Conservation (phyloP, 2,797 vertebrate genomes). For the Alcedo quadribrachys region DNA sequence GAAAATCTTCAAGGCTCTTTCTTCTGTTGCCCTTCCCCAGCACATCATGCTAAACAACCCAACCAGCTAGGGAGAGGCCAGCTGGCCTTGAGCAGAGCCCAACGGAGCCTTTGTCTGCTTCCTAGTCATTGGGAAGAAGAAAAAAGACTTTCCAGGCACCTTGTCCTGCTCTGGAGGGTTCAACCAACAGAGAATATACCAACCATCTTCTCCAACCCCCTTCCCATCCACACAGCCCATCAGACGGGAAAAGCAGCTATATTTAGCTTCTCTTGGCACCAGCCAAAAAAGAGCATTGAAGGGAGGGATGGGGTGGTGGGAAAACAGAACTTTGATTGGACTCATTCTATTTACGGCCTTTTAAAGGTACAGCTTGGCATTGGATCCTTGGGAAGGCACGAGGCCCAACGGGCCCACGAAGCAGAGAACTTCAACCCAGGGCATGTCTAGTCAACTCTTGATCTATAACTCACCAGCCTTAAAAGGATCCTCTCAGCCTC, state of each 20-base stretch:
- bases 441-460: conserved; percentile 9
- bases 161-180: background rate
- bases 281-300: background rate
- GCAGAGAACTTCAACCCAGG: background rate
- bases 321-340: background rate
- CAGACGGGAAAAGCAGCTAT: background rate
- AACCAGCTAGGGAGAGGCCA: background rate
- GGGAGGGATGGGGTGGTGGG: background rate
- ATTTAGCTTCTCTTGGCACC: background rate
- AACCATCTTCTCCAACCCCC: background rate
- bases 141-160: background rate
- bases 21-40: background rate
- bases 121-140: background rate
- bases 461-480: conserved; percentile 65
- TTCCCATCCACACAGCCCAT: background rate
- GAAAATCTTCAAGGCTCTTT: background rate
- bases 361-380: background rate
- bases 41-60: background rate
- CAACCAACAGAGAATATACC: fast-evolving
- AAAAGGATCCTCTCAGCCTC: conserved; percentile 65
- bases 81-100: background rate
- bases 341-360: background rate
- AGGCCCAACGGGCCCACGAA: background rate
- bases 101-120: background rate
- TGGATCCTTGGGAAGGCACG: background rate